Evolutionary conservation across 2,113 vertebrate genomes (phyloP), one percentile per base, ranked within the genome.

Genomic region (Entelurus aequoreus): DNA sequence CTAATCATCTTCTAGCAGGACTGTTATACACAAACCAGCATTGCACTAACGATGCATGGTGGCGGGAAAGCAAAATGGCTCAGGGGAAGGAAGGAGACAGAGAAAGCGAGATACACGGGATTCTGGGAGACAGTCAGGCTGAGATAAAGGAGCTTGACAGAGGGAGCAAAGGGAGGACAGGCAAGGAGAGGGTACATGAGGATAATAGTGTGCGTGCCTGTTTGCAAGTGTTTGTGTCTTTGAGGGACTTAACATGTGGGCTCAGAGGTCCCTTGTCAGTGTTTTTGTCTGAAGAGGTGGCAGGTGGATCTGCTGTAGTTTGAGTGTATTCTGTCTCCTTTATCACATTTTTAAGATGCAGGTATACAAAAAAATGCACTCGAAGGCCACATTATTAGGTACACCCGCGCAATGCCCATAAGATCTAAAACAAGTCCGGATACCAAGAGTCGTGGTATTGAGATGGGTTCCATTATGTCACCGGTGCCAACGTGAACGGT

Each of bases 231-330:
- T 73, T 55, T 56, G 78, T 69, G 61, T 61, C 62, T 48, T 47
- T 19, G 63, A 36, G 51, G 65, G 49, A 48, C 62, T 66, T 48
- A 50, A 55, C 35, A 38, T 59, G 60, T 61, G 62, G 71, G 52
- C 62, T 66, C 66, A 63, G 72, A 56, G 71, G 65, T 72, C 77
- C 66, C 42, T 66, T 42, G 76, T 85, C 84, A 84, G 81, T 68
- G 9, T 55, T 85, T 85, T 78, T 62, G 74, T 78, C 69, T 78
- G 74, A 80, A 77, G 60, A 75, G 62, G 79, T 82, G 68, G 80
- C 78, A 82, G 74, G 77, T 76, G 78, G 75, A 72, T 60, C 12
- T 75, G 69, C 49, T 70, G 78, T 57, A 78, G 62, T 85, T 84
- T 72, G 53, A 79, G 64, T 57, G 1, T 57, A 1, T 1, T 21